These are phyloP conservation scores for Quiscalus mexicanus DNA, from an alignment of 2,113 vertebrate genomes.

Conservation along the genomic window DNA sequence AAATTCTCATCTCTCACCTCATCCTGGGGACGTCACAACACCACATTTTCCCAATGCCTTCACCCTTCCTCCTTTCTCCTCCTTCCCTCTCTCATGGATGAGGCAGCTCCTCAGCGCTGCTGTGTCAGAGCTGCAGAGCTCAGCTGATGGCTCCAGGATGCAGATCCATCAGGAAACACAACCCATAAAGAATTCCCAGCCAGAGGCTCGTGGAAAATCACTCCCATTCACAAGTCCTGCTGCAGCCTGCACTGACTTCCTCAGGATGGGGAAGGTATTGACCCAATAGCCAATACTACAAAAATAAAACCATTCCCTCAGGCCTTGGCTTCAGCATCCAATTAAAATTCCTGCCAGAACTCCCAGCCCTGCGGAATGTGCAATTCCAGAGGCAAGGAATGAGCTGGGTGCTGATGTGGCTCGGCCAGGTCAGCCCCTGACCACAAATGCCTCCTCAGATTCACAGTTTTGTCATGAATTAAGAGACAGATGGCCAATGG, in stretches of 20 bases:
- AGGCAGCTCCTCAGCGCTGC: neutral
- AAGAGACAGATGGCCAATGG: neutral
- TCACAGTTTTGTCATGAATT: neutral
- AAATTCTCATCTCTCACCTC: no score
- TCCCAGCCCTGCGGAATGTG: neutral
- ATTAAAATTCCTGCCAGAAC: neutral
- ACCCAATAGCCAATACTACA: neutral
- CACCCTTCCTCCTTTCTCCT: neutral
- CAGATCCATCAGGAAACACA: neutral
- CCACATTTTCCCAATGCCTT: neutral
- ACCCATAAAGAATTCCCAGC: neutral
- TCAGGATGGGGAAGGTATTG: neutral
- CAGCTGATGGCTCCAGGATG: neutral
- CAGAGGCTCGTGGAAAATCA: conserved; percentile 19
- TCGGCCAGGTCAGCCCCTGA: neutral
- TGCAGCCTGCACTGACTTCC: neutral
- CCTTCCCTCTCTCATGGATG: neutral
- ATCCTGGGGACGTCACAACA: no score
- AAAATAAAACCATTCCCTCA: neutral
- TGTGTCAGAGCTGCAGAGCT: neutral
- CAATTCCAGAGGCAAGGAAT: neutral
- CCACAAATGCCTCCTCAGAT: neutral
- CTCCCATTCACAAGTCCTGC: neutral
- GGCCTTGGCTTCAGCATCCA: neutral
- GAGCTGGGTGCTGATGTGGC: neutral